A percentile compares a stretch with the other conserved stretches of the same genome.
These are phyloP conservation scores for Philaethria dido DNA, from an alignment of 2,888 invertebrate species.

Conservation along the genomic window DNA sequence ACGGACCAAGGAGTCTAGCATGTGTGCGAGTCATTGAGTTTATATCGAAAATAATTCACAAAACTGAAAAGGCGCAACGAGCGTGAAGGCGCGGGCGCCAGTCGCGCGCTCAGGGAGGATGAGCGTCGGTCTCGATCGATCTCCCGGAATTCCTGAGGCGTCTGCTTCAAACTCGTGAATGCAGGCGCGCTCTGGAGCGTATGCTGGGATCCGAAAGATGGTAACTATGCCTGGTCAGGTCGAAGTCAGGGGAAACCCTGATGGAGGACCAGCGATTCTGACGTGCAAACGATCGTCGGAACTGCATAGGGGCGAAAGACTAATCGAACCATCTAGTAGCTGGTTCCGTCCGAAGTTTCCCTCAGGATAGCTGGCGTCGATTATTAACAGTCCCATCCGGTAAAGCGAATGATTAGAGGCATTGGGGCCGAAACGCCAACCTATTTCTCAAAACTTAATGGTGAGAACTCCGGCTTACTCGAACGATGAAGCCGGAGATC, in stretches of 20 bases:
- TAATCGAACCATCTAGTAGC: slow-evolving; percentile 86
- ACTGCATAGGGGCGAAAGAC: slow-evolving; percentile 89
- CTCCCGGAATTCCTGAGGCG: slow-evolving; percentile 84
- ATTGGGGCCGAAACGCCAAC: slow-evolving; percentile 88
- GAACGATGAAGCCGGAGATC: slow-evolving; percentile 79
- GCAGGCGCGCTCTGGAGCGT: slow-evolving; percentile 85
- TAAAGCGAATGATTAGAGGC: slow-evolving; percentile 91
- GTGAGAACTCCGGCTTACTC: slow-evolving; percentile 87
- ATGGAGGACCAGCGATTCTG: slow-evolving; percentile 87
- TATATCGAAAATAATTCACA: slow-evolving; percentile 42
- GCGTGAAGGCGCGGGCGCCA: slow-evolving; percentile 79
- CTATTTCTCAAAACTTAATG: slow-evolving; percentile 92
- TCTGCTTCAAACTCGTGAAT: slow-evolving; percentile 71
- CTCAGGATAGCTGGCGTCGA: slow-evolving; percentile 87
- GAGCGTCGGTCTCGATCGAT: slow-evolving; percentile 62
- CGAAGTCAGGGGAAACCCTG: slow-evolving; percentile 88
- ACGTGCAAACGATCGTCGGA: slow-evolving; percentile 79
- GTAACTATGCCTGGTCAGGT: slow-evolving; percentile 89
- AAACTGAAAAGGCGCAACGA: slow-evolving; percentile 87
- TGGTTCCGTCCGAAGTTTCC: slow-evolving; percentile 91
- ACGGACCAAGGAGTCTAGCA: slow-evolving; percentile 72
- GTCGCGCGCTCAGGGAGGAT: slow-evolving; percentile 70
- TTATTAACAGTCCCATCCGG: slow-evolving; percentile 84
- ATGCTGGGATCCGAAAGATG: slow-evolving; percentile 88
- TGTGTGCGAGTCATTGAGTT: slow-evolving; percentile 88